A percentile compares a stretch with the other conserved stretches of the same genome.
Evolutionary conservation across 2,113 vertebrate species (phyloP).

Genomic region (Heloderma charlesbogerti): DNA sequence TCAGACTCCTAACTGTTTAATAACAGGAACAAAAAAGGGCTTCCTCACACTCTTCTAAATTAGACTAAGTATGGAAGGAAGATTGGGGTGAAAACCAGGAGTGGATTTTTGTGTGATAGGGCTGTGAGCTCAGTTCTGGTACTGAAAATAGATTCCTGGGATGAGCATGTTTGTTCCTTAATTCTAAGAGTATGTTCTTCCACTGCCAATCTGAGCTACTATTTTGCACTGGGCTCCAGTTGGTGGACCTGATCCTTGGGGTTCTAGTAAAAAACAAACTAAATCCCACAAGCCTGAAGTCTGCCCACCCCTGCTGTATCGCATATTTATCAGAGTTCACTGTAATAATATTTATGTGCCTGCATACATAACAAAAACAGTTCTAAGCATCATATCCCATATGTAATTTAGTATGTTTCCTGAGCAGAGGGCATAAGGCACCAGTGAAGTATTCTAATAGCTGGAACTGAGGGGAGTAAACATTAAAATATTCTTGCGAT

Average conservation of each 20-base stretch:
- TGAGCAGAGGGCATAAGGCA: background rate
- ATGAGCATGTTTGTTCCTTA: too few relatives aligned
- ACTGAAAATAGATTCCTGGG: background rate
- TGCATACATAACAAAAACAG: background rate
- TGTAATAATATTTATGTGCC: background rate
- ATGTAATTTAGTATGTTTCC: background rate
- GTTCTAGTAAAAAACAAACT: too few relatives aligned
- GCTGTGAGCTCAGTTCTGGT: background rate
- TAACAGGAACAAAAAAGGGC: background rate
- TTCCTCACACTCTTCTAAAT: background rate
- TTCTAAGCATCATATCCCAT: background rate
- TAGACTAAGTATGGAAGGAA: background rate
- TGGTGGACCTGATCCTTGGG: too few relatives aligned
- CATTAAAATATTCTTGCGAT: slow-evolving; percentile 16
- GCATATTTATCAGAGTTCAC: background rate
- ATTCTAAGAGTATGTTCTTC: too few relatives aligned
- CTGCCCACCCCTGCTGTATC: too few relatives aligned
- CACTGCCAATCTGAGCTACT: too few relatives aligned
- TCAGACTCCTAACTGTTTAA: background rate
- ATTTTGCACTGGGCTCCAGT: too few relatives aligned
- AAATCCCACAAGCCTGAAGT: too few relatives aligned
- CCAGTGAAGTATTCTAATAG: slow-evolving; percentile 12
- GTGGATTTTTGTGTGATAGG: background rate
- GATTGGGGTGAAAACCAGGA: background rate
- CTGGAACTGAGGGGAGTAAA: background rate